Percentiles rank a stretch among this genome's conserved stretches.
These are phyloP conservation scores for Eurystomus gularis DNA, from an alignment of 2,113 vertebrate species.

Conservation along the genomic window DNA sequence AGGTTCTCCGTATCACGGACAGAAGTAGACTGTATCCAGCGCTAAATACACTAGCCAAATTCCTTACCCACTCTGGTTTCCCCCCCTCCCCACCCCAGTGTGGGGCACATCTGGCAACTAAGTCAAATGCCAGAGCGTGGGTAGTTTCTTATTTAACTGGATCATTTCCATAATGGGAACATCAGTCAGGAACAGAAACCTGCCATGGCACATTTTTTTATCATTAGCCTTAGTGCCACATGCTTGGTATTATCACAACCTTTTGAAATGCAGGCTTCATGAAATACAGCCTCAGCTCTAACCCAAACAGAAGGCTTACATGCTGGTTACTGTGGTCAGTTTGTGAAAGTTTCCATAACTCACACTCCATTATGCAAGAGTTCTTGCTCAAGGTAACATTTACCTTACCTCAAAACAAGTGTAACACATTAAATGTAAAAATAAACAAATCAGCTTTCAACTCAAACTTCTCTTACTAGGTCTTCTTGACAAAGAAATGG, in stretches of 20 bases:
- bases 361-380: background rate
- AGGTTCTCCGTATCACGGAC: background rate
- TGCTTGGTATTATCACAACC: background rate
- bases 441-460: background rate
- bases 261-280: background rate
- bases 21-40: background rate
- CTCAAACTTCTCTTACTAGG: background rate
- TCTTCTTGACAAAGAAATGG: background rate
- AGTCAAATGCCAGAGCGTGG: background rate
- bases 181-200: background rate
- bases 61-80: background rate
- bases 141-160: background rate
- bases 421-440: background rate
- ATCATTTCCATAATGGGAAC: background rate
- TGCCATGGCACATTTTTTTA: background rate
- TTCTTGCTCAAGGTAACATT: background rate
- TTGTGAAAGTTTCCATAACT: background rate
- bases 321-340: background rate
- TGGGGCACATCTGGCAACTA: background rate
- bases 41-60: background rate
- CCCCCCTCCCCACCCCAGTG: accelerated
- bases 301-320: background rate
- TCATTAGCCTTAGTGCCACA: background rate
- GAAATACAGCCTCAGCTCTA: background rate
- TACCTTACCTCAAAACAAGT: background rate